A percentile compares a stretch with the other conserved stretches of the same genome.
phyloP scores from a whole-genome alignment of 2,113 vertebrate genomes.

The Heterocephalus glaber region DNA sequence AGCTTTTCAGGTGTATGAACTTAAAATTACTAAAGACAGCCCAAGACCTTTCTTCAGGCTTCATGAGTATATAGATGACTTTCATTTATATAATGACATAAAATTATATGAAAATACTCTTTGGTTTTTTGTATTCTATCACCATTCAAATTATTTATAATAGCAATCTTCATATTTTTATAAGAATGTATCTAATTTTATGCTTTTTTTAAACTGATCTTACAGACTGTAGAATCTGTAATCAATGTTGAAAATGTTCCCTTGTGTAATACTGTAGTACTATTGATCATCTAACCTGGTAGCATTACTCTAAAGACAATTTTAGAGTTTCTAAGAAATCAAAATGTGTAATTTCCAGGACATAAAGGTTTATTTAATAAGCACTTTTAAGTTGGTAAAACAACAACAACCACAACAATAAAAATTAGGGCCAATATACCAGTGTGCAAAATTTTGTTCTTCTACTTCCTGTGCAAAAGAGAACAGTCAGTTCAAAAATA shows the following conservation, averaged over 20 bases:
- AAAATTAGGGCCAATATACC: not conserved
- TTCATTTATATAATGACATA: not conserved
- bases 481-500: not conserved
- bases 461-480: not conserved
- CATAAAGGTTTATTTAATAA: not conserved
- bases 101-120: not conserved
- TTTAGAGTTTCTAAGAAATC: constrained; percentile 13
- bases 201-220: not conserved
- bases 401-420: too few species aligned
- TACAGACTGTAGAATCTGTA: not conserved
- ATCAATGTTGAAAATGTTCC: not conserved
- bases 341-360: not conserved
- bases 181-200: not conserved
- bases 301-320: not conserved
- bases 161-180: not conserved
- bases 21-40: not conserved
- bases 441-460: not conserved
- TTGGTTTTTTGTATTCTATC: not conserved
- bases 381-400: not conserved
- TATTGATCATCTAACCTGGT: not conserved
- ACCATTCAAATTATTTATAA: not conserved
- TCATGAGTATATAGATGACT: not conserved
- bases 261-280: not conserved
- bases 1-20: not conserved
- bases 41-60: not conserved